Percentiles rank a stretch among this genome's conserved stretches.
These are phyloP conservation scores for Montifringilla adamsi DNA, from an alignment of 2,113 vertebrate genomes.

Conservation along the genomic window DNA sequence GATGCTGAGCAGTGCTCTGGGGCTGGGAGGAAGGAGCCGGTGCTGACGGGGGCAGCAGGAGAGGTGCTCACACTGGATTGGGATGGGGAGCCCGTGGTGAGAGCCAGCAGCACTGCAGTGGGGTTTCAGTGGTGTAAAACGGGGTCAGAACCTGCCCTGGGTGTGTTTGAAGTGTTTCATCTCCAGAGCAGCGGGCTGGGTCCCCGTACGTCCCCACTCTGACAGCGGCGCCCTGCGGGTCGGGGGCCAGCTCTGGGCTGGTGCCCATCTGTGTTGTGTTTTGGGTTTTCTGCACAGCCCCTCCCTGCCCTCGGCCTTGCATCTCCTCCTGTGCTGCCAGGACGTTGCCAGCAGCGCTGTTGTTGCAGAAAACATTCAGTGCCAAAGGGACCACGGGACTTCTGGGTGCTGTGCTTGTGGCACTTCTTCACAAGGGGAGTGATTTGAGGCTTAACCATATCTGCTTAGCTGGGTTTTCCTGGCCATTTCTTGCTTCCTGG, in stretches of 20 bases:
- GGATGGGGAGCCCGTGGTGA: rapidly evolving
- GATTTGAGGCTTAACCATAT: background rate
- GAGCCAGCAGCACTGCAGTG: background rate
- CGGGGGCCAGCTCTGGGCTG: background rate
- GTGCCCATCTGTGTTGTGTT: background rate
- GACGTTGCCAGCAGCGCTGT: rapidly evolving
- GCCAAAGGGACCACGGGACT: background rate
- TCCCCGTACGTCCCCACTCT: rapidly evolving
- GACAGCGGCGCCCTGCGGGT: background rate
- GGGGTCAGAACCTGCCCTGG: background rate
- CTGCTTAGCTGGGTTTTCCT: conserved; percentile 13
- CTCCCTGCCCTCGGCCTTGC: background rate
- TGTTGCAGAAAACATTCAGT: background rate
- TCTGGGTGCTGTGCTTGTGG: background rate
- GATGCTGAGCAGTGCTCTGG: background rate
- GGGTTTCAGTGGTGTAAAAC: background rate
- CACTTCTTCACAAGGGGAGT: background rate
- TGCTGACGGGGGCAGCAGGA: background rate
- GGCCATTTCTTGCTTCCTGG: conserved; percentile 49
- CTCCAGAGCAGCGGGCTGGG: background rate
- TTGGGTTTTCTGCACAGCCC: background rate
- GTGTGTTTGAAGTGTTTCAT: background rate
- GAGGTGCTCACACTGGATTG: background rate
- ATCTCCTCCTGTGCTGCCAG: background rate
- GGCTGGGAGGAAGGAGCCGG: background rate